Conservation (phyloP, 2,888 invertebrate genomes). For the Cataglyphis livida region DNA sequence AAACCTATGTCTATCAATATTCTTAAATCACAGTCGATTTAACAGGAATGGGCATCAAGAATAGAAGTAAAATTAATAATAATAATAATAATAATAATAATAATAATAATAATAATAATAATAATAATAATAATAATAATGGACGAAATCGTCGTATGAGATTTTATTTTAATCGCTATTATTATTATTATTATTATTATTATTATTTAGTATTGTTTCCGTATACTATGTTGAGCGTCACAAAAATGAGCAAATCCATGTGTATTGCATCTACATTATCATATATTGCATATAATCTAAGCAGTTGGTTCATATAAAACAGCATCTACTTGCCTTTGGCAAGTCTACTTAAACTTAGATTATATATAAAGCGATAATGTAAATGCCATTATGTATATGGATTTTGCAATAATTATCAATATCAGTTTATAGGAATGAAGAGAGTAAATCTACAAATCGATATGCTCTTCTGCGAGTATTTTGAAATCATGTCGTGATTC, state of each 20-base stretch:
- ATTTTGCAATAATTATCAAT: slow-evolving; percentile 19
- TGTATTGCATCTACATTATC: slow-evolving; percentile 9
- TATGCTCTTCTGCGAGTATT: slow-evolving; percentile 48
- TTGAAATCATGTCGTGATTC: slow-evolving; percentile 25
- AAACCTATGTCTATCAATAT: slow-evolving; percentile 75
- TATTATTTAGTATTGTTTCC: slow-evolving; percentile 36
- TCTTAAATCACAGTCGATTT: slow-evolving; percentile 83
- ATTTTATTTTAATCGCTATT: slow-evolving; percentile 26
- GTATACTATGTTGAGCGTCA: slow-evolving; percentile 29
- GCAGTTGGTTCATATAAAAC: neutral
- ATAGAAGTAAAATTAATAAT: slow-evolving; percentile 58
- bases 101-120: slow-evolving; percentile 4
- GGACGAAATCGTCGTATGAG: slow-evolving; percentile 20
- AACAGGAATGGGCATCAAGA: slow-evolving; percentile 75
- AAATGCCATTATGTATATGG: neutral
- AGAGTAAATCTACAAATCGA: slow-evolving; percentile 55
- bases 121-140: slow-evolving; percentile 60
- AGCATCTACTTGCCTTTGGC: neutral
- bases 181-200: neutral
- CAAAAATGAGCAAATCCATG: slow-evolving; percentile 22
- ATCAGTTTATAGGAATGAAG: slow-evolving; percentile 58
- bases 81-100: slow-evolving; percentile 62
- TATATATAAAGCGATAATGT: slow-evolving; percentile 33
- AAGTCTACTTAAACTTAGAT: neutral
- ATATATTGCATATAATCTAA: slow-evolving; percentile 24